phyloP scores from a whole-genome alignment of 2,113 vertebrate species.

The Lagenorhynchus albirostris region DNA sequence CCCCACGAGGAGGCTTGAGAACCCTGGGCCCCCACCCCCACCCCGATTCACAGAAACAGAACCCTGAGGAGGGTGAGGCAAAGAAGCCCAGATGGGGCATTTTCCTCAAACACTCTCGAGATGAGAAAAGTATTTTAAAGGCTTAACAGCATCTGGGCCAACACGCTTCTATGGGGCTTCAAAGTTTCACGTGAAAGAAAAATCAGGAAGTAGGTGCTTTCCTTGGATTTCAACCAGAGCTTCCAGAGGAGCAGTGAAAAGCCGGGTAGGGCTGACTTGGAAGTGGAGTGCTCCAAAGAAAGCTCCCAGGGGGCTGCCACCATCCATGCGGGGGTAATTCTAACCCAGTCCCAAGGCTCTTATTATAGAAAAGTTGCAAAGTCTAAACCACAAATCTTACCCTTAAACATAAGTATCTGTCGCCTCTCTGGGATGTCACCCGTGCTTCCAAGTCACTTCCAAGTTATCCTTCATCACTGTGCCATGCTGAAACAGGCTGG shows the following conservation, averaged over 20 bases:
- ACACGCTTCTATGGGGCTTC: neutral
- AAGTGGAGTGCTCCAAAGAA: neutral
- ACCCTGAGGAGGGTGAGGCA: fast-evolving
- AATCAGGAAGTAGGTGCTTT: neutral
- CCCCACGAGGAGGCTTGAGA: neutral
- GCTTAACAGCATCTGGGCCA: neutral
- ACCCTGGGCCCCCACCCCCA: neutral
- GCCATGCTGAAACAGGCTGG: neutral
- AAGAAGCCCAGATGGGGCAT: neutral
- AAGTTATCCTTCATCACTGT: neutral
- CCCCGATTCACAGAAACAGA: neutral
- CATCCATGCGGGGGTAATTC: fast-evolving
- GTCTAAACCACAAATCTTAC: neutral
- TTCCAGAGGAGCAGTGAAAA: neutral
- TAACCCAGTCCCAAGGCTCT: neutral
- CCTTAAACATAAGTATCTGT: neutral
- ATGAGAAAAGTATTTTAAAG: neutral
- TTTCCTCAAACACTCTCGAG: neutral
- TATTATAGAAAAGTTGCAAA: neutral
- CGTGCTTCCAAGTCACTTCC: neutral
- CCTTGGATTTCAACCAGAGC: neutral
- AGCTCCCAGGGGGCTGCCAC: neutral
- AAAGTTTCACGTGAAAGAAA: neutral
- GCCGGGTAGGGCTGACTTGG: neutral
- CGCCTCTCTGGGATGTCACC: neutral